Conservation (phyloP, 2,113 vertebrate genomes). For the Poicephalus gulielmi region DNA sequence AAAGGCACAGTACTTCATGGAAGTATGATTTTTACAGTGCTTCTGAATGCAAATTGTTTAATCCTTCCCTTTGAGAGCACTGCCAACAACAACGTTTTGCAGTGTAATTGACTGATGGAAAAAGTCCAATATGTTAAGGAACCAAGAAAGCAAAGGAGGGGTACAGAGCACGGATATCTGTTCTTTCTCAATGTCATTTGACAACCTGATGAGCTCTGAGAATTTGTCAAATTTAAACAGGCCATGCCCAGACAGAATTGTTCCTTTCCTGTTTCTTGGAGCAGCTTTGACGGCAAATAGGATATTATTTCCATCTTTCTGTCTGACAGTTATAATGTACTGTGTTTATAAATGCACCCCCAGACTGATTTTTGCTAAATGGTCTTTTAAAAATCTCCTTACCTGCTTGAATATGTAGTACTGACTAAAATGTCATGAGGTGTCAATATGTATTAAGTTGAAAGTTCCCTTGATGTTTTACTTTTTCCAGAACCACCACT, state of each 20-base stretch:
- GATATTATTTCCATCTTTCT: conserved; percentile 44
- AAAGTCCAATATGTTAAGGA: neutral
- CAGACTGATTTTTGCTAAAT: conserved; percentile 33
- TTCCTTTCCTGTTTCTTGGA: conserved; percentile 9
- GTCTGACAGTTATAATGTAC: conserved; percentile 7
- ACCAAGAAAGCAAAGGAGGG: neutral
- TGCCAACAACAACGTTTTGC: conserved; percentile 32
- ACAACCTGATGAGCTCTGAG: conserved; percentile 29
- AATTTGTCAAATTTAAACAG: conserved; percentile 49
- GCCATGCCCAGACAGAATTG: neutral
- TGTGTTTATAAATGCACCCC: conserved; percentile 33
- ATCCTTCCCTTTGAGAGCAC: neutral
- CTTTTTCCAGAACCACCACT: conserved; percentile 41
- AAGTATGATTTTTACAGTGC: neutral
- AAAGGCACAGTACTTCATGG: neutral
- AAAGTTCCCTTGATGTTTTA: conserved; percentile 51
- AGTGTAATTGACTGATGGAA: conserved; percentile 8
- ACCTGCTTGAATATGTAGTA: conserved; percentile 36
- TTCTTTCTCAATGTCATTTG: conserved; percentile 53
- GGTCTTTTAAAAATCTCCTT: conserved; percentile 36
- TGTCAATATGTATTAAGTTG: conserved; percentile 56
- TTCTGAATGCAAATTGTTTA: conserved; percentile 47
- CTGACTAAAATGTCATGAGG: conserved; percentile 39
- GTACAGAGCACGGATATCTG: neutral
- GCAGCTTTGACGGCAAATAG: conserved; percentile 4